Evolutionary conservation across 64 coral and sea anemone genomes (phyloP).

Genomic region (Catalaphyllia jardinei): DNA sequence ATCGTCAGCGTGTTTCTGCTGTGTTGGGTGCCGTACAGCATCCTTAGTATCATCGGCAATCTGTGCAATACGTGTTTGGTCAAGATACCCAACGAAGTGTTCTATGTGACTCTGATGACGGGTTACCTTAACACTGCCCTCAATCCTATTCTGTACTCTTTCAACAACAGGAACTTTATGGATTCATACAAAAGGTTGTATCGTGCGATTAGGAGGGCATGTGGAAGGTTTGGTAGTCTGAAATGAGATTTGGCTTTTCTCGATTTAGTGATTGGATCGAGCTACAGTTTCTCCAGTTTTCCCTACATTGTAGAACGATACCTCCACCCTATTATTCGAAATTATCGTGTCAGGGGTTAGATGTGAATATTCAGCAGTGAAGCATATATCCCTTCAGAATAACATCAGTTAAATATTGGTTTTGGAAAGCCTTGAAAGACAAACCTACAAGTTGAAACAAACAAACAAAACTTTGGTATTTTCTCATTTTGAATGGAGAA

Average conservation of each 20-base stretch:
- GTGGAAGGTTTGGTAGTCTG: neutral
- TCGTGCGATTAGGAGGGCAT: neutral
- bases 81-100: constrained; percentile 24
- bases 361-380: no score
- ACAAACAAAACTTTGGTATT: no score
- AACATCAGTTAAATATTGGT: no score
- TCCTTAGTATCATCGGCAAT: constrained; percentile 36
- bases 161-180: constrained; percentile 84
- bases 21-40: constrained; percentile 74
- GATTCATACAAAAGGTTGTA: constrained; percentile 57
- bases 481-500: no score
- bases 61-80: neutral
- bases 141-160: constrained; percentile 83
- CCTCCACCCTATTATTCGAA: no score
- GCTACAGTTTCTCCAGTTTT: neutral
- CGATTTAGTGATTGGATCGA: neutral
- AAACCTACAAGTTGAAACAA: no score
- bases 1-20: constrained; percentile 69
- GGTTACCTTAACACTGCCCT: constrained; percentile 81
- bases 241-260: neutral
- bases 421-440: no score
- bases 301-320: neutral
- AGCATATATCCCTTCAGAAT: no score
- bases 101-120: constrained; percentile 36
- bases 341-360: no score